phyloP scores from a whole-genome alignment of 2,888 invertebrate genomes.

The Loripinus fragilis region DNA sequence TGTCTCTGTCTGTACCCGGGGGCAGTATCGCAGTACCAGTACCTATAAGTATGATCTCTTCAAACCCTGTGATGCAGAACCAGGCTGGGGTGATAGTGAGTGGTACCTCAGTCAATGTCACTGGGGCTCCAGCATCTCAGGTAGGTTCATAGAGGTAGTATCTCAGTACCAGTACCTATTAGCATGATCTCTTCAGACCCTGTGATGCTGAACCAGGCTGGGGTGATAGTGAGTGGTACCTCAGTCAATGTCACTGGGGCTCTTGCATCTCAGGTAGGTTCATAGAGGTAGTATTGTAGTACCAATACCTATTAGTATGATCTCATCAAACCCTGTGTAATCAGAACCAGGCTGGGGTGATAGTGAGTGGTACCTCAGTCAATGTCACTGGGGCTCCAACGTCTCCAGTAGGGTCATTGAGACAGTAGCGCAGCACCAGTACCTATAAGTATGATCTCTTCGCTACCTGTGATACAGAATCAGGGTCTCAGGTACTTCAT shows the following conservation, averaged over 20 bases:
- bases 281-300: conserved; percentile 91
- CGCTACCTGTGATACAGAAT: conserved; percentile 70
- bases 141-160: conserved; percentile 86
- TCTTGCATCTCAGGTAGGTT: conserved; percentile 36
- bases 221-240: conserved; percentile 72
- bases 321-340: conserved; percentile 72
- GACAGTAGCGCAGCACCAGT: conserved; percentile 90
- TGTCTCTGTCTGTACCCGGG: conserved; percentile 88
- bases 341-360: conserved; percentile 74
- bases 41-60: conserved; percentile 85
- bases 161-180: conserved; percentile 90
- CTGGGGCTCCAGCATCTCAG: conserved; percentile 34
- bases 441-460: conserved; percentile 85
- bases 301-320: conserved; percentile 86
- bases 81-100: conserved; percentile 77
- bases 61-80: conserved; percentile 70
- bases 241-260: conserved; percentile 38
- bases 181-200: conserved; percentile 77
- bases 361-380: conserved; percentile 67
- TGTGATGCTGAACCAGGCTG: conserved; percentile 73
- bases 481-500: conserved; percentile 62
- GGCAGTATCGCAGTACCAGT: conserved; percentile 90
- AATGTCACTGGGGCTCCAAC: conserved; percentile 21
- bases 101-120: conserved; percentile 41
- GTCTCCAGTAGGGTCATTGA: conserved; percentile 79